These are phyloP conservation scores for Drosophila setifemur DNA, from an alignment of 1,140 invertebrate species.

Conservation along the genomic window DNA sequence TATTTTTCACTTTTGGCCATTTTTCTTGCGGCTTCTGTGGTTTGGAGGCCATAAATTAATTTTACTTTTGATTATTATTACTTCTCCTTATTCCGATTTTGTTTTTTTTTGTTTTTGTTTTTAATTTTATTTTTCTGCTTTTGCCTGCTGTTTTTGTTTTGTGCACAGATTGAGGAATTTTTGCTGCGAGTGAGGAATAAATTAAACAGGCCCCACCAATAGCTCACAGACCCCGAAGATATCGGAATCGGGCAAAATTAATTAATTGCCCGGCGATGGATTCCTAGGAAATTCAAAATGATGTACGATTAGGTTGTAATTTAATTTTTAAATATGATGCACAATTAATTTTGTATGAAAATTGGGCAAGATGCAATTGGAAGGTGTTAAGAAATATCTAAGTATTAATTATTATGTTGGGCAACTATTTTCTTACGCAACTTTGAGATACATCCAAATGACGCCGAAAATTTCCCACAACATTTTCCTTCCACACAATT, in stretches of 20 bases:
- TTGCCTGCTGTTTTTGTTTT: slow-evolving; percentile 47
- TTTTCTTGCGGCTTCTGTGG: slow-evolving; percentile 39
- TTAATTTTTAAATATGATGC: no score
- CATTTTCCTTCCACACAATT: neutral
- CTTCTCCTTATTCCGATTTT: slow-evolving; percentile 59
- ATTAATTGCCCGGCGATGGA: slow-evolving; percentile 45
- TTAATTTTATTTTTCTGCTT: slow-evolving; percentile 1
- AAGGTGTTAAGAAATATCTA: no score
- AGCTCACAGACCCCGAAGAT: slow-evolving; percentile 43
- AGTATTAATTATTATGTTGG: no score
- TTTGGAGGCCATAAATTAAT: slow-evolving; percentile 73
- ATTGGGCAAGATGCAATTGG: no score
- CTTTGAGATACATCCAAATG: no score
- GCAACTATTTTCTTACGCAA: no score
- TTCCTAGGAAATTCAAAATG: slow-evolving; percentile 13
- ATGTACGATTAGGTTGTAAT: neutral
- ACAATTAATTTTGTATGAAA: no score
- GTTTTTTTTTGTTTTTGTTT: slow-evolving; percentile 20
- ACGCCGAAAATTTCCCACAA: slow-evolving; percentile 8
- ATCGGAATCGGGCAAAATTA: slow-evolving; percentile 37
- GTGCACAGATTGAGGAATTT: slow-evolving; percentile 47
- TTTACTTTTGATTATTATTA: slow-evolving; percentile 79
- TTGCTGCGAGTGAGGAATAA: slow-evolving; percentile 69
- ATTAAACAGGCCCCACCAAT: slow-evolving; percentile 60
- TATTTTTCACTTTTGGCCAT: slow-evolving; percentile 42